phyloP scores from a whole-genome alignment of 2,888 invertebrate genomes.

The Toxonevra muliebris region DNA sequence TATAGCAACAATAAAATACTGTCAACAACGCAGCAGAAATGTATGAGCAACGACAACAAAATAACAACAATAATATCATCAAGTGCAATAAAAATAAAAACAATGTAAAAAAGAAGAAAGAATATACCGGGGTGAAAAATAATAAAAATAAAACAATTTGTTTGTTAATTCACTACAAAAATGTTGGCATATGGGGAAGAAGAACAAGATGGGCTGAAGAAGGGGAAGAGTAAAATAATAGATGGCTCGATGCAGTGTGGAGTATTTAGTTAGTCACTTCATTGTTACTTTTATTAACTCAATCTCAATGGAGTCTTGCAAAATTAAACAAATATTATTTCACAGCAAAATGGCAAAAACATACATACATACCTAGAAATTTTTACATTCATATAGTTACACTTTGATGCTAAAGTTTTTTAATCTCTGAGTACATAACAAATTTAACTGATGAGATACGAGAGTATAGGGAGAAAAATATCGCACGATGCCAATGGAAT shows the following conservation, averaged over 20 bases:
- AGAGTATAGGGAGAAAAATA: no score
- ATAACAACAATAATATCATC: slow-evolving; percentile 26
- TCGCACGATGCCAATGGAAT: no score
- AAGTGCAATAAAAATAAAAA: slow-evolving; percentile 17
- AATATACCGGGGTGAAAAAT: background rate
- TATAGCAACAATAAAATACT: slow-evolving; percentile 20
- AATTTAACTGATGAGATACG: no score
- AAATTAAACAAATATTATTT: slow-evolving; percentile 54
- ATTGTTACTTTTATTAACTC: slow-evolving; percentile 57
- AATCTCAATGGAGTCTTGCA: slow-evolving; percentile 28
- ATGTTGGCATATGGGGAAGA: background rate
- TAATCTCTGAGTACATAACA: no score
- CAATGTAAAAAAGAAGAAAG: background rate
- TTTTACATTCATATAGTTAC: background rate
- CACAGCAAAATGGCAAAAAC: slow-evolving; percentile 47
- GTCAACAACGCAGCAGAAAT: slow-evolving; percentile 26
- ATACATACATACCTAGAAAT: slow-evolving; percentile 17
- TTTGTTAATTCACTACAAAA: no score
- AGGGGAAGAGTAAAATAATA: background rate
- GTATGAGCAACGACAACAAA: slow-evolving; percentile 4
- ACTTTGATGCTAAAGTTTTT: background rate
- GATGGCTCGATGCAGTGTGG: background rate
- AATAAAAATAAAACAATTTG: no score
- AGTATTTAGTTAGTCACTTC: slow-evolving; percentile 28
- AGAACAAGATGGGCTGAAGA: background rate